Conservation (phyloP, 2,888 invertebrate genomes). For the Hypercompe scribonia region DNA sequence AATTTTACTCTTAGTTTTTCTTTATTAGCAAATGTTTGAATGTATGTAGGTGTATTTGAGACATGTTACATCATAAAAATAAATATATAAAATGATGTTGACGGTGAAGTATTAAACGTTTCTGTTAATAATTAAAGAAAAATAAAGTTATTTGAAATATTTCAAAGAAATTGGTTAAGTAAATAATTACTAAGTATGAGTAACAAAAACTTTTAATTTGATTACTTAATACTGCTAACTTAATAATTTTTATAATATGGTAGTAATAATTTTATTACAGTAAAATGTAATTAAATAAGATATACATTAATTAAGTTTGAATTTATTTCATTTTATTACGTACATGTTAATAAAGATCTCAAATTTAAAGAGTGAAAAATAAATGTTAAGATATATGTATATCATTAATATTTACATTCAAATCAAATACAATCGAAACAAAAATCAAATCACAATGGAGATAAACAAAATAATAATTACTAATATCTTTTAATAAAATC, state of each 20-base stretch:
- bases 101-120: background rate
- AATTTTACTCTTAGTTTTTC: background rate
- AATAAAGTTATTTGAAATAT: background rate
- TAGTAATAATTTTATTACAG: background rate
- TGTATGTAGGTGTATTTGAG: background rate
- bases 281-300: background rate
- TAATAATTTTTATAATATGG: background rate
- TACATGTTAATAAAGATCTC: no score
- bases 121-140: background rate
- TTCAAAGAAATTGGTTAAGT: no score
- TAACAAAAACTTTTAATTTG: background rate
- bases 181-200: no score
- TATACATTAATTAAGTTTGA: background rate
- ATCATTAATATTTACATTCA: no score
- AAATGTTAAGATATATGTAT: no score
- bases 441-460: no score
- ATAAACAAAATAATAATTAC: slow-evolving; percentile 45
- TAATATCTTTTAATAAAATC: slow-evolving; percentile 47
- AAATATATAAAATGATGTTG: slow-evolving; percentile 5
- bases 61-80: slow-evolving; percentile 26
- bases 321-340: no score
- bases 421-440: no score
- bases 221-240: background rate
- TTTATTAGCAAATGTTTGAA: background rate
- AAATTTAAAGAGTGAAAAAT: no score